Conservation (phyloP, 2,797 vertebrate species). For the Selene dorsalis region DNA sequence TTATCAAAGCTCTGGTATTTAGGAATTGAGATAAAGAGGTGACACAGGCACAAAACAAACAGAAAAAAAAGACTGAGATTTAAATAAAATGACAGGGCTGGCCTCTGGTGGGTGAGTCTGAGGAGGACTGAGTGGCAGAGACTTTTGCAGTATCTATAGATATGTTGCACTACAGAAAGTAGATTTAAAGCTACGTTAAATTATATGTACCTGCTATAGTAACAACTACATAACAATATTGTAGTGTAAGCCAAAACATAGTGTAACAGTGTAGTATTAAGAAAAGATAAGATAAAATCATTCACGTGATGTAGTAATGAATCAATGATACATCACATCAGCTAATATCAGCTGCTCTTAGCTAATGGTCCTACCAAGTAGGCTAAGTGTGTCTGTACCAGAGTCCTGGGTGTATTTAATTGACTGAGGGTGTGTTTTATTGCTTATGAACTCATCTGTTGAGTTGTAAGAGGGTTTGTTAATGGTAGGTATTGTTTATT, state of each 20-base stretch:
- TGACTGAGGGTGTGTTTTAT: neutral
- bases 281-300: neutral
- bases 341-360: too few relatives aligned
- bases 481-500: neutral
- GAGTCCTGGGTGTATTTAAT: neutral
- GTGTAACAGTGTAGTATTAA: too few relatives aligned
- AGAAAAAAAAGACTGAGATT: slow-evolving; percentile 24
- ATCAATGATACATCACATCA: neutral
- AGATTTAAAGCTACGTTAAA: neutral
- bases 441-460: neutral
- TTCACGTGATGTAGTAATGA: neutral
- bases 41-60: slow-evolving; percentile 56
- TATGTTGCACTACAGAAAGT: neutral
- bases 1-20: slow-evolving; percentile 35
- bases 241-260: neutral
- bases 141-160: neutral
- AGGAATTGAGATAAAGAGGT: slow-evolving; percentile 56
- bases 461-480: neutral
- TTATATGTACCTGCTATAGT: neutral
- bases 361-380: too few relatives aligned
- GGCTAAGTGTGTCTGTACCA: neutral
- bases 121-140: neutral
- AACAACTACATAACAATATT: neutral
- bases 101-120: neutral
- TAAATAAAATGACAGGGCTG: neutral